phyloP scores from a whole-genome alignment of 2,797 vertebrate species.

The Denticeps clupeoides region DNA sequence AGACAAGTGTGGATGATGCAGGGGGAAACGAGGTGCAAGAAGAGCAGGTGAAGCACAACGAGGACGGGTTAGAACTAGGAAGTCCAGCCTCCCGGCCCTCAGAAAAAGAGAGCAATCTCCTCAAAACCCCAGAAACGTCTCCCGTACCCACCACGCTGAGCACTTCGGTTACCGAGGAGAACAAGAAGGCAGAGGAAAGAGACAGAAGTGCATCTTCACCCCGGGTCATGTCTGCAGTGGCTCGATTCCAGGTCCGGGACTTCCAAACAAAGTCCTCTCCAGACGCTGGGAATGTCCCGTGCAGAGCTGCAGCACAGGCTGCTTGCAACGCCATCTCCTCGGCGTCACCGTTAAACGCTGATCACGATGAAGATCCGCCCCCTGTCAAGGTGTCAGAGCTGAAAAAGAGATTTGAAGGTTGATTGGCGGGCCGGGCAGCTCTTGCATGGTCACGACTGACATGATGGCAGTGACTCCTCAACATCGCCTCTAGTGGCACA shows the following conservation, averaged over 20 bases:
- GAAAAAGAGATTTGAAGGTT: conserved; percentile 77
- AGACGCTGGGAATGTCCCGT: no score
- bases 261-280: conserved; percentile 16
- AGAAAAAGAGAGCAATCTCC: no score
- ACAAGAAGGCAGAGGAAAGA: conserved; percentile 7
- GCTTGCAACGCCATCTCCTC: conserved; percentile 13
- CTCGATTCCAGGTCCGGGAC: conserved; percentile 33
- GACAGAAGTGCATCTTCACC: conserved; percentile 13
- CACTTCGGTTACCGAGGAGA: not conserved
- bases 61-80: conserved; percentile 3
- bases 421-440: conserved; percentile 9
- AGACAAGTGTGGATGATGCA: conserved; percentile 7
- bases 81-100: conserved; percentile 1
- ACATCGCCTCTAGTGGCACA: no score
- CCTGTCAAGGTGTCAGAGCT: conserved; percentile 67
- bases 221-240: conserved; percentile 32
- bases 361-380: conserved; percentile 14
- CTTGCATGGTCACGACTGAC: not conserved
- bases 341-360: not conserved
- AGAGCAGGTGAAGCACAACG: conserved; percentile 1
- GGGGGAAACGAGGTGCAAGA: conserved; percentile 4
- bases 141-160: not conserved
- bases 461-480: not conserved
- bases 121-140: no score
- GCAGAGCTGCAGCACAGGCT: no score